Evolutionary conservation across 2,797 vertebrate species (phyloP), one percentile per base, ranked within the genome.

Genomic region (Coendou prehensilis): DNA sequence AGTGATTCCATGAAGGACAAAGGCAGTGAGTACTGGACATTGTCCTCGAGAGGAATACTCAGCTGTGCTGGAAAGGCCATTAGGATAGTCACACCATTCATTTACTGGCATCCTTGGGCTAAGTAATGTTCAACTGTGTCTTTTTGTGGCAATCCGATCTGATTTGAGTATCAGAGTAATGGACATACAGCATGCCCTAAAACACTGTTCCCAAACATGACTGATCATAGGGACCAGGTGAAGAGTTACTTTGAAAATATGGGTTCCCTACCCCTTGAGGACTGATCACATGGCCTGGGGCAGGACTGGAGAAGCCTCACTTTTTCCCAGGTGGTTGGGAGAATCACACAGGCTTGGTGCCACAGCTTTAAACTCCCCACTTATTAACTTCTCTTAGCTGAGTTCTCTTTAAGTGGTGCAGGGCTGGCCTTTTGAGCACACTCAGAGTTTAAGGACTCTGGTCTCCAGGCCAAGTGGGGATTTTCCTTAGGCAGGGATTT

Each of bases 191-290:
- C 30, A 61, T 75, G 37, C 20, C 20, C 54, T 78, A 94, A 89
- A 81, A 59, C 54, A 81, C 37, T 80, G n/a, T 89, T 71, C 56
- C 18, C 71, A 95, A 63, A 85, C n/a, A 57, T 59, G 57, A 56
- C 33, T 47, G 28, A 90, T 59, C 71, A 67, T 92, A 26, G 78
- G 83, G 59, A 78, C 45, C 61, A 75, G 13, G 9, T 83, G 11
- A 56, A 79, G 78, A 88, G 71, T 89, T 81, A 69, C 52, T 92
- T 87, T 76, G 78, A 97, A 88, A 96, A 82, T 57, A 52, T 28
- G 26, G 63, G 23, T 71, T 67, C 50, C 59, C 54, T 28, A 69
- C 15, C 52, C 59, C 82, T 80, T 52, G 28, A 87, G 28, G 13
- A 91, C 63, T 87, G 71, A 37, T 83, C 50, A 67, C 71, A 56